Evolutionary conservation across 2,797 vertebrate species (phyloP).

Genomic region (Emys orbicularis): DNA sequence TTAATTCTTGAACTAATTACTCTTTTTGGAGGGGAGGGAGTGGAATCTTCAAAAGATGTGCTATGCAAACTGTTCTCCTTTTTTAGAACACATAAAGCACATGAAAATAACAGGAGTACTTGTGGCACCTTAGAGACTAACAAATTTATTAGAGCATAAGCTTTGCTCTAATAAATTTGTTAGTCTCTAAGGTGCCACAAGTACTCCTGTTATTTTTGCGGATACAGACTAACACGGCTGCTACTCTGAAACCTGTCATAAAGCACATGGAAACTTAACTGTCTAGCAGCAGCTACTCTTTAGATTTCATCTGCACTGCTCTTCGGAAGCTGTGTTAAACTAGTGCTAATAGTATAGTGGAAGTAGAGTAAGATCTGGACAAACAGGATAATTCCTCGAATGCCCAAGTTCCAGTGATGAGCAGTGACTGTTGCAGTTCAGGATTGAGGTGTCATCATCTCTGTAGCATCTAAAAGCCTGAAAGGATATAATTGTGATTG

Average conservation of each 20-base stretch:
- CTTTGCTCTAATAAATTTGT: no score
- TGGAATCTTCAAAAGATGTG: not conserved
- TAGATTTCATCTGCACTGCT: not conserved
- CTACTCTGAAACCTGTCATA: no score
- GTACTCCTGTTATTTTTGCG: no score
- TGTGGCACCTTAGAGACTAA: no score
- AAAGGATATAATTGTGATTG: not conserved
- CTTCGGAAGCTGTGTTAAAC: not conserved
- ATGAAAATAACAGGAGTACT: no score
- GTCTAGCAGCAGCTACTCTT: not conserved
- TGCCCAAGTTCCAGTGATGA: not conserved
- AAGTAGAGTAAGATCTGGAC: not conserved
- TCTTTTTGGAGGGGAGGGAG: accelerated
- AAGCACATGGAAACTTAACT: not conserved
- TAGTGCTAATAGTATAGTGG: not conserved
- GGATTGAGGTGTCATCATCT: not conserved
- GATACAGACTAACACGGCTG: no score
- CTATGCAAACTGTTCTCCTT: not conserved
- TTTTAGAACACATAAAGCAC: not conserved
- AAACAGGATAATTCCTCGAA: not conserved
- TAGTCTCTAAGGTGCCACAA: no score
- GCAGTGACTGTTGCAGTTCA: not conserved
- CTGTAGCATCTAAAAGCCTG: not conserved
- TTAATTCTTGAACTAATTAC: not conserved
- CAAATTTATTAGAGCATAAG: no score